phyloP scores from a whole-genome alignment of 37 sponge, comb jelly and placozoan species.

The Cladorhizidae sp. region DNA sequence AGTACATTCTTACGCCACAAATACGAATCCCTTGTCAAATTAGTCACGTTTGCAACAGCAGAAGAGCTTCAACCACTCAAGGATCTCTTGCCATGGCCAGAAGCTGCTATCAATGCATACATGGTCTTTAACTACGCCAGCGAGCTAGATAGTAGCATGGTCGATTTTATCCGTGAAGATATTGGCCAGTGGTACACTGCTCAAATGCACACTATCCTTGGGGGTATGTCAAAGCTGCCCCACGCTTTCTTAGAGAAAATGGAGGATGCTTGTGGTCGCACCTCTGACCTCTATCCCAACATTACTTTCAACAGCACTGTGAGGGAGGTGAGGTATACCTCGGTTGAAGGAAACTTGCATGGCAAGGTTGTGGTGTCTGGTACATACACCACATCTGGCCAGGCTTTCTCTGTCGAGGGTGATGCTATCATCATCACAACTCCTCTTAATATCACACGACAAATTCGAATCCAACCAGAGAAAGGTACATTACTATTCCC shows the following conservation, averaged over 20 bases:
- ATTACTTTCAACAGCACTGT: no score
- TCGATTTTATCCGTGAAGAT: conserved; percentile 31
- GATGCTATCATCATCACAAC: no score
- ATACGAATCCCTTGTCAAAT: not conserved
- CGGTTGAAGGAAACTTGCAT: no score
- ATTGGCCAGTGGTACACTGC: conserved; percentile 57
- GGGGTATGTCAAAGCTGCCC: conserved; percentile 50
- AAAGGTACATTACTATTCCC: conserved; percentile 33
- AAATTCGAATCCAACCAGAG: conserved; percentile 22
- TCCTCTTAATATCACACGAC: no score
- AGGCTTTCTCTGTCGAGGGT: no score
- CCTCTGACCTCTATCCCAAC: no score
- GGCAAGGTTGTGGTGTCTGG: no score
- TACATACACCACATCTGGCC: no score
- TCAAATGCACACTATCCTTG: conserved; percentile 49
- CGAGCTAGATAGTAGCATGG: conserved; percentile 33
- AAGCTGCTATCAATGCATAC: no score
- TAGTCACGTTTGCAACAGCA: not conserved
- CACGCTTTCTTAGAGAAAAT: no score
- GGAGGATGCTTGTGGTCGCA: no score
- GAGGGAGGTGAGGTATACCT: no score
- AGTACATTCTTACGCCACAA: conserved; percentile 36
- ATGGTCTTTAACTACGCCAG: conserved; percentile 27
- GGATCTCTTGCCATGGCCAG: conserved; percentile 64
- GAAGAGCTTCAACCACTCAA: conserved; percentile 20